Evolutionary conservation across 2,797 vertebrate genomes (phyloP).

Genomic region (Ara ararauna): DNA sequence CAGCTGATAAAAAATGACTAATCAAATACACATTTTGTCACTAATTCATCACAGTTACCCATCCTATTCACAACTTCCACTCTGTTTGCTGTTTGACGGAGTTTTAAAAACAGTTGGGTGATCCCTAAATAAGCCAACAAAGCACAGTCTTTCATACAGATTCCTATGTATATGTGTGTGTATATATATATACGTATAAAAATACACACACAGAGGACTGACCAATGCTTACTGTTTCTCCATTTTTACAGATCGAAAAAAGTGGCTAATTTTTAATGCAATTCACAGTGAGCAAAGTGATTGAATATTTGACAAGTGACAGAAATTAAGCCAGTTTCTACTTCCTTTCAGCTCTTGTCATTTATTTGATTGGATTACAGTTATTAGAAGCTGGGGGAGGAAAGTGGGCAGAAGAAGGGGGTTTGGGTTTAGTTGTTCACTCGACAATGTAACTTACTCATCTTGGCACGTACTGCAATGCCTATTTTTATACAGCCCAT

Average conservation of each 20-base stretch:
- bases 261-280: not conserved
- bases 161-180: not conserved
- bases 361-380: constrained; percentile 37
- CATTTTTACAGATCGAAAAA: not conserved
- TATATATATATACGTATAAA: accelerated
- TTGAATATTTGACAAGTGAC: not conserved
- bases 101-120: not conserved
- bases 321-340: constrained; percentile 31
- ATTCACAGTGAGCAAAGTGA: not conserved
- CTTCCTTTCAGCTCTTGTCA: constrained; percentile 37
- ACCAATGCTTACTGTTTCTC: not conserved
- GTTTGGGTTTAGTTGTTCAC: constrained; percentile 22
- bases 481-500: constrained; percentile 59
- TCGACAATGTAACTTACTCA: constrained; percentile 31
- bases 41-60: not conserved
- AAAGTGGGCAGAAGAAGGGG: constrained; percentile 42
- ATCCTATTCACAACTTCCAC: not conserved
- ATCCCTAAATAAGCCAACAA: not conserved
- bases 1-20: constrained; percentile 36
- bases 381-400: constrained; percentile 50
- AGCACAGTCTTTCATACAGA: not conserved
- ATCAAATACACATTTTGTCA: constrained; percentile 27
- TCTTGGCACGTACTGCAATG: not conserved
- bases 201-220: accelerated
- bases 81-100: not conserved